phyloP scores from a whole-genome alignment of 2,797 vertebrate species.

The Sparus aurata region DNA sequence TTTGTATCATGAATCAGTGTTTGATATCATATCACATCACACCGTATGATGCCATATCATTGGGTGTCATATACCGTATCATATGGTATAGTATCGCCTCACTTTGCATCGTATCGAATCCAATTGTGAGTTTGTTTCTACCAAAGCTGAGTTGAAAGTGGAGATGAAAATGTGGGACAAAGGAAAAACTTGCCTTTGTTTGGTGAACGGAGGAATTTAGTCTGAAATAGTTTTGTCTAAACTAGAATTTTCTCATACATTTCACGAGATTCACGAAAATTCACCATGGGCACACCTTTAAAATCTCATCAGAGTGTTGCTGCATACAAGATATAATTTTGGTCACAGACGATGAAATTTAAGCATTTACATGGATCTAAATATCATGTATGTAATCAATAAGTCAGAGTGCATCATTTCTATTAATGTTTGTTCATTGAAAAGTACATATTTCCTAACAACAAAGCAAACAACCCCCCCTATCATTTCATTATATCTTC shows the following conservation, averaged over 20 bases:
- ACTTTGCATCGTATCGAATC: background rate
- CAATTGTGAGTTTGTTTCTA: background rate
- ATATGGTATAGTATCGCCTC: no score
- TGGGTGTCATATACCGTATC: no score
- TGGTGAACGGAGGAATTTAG: background rate
- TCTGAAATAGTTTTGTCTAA: background rate
- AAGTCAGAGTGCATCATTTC: background rate
- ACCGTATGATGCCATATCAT: no score
- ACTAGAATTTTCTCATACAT: background rate
- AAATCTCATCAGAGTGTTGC: no score
- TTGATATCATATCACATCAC: no score
- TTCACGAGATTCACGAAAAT: background rate
- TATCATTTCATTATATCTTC: constrained; percentile 19
- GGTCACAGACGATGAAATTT: background rate
- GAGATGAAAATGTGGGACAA: background rate
- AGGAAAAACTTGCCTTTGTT: background rate
- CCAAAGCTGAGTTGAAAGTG: background rate
- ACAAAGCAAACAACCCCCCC: constrained; percentile 24
- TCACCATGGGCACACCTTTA: no score
- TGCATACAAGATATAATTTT: no score
- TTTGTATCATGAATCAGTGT: no score
- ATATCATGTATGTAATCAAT: background rate
- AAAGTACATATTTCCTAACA: constrained; percentile 36
- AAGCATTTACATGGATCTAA: background rate
- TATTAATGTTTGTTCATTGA: constrained; percentile 20